Conservation (phyloP, 1,140 invertebrate species). For the Druon quercuslanigerum region DNA sequence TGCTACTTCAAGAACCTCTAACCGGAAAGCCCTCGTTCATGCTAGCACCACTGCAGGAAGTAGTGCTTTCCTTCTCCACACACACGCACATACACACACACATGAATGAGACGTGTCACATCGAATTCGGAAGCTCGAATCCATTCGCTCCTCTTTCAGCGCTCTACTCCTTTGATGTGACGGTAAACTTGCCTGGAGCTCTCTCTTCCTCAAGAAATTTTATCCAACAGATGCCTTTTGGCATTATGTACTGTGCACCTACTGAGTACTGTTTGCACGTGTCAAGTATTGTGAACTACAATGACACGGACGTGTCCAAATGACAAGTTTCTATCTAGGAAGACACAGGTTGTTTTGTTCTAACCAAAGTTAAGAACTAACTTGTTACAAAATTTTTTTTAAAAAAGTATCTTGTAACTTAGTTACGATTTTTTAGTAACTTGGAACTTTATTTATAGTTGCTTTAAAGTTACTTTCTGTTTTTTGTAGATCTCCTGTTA, state of each 20-base stretch:
- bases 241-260: background rate
- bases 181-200: slow-evolving; percentile 26
- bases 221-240: slow-evolving; percentile 1
- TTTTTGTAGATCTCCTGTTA: too few species aligned
- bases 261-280: too few species aligned
- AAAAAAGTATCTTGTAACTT: too few species aligned
- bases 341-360: too few species aligned
- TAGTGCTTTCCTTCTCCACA: background rate
- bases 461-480: too few species aligned
- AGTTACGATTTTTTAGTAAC: too few species aligned
- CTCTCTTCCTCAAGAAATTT: slow-evolving; percentile 19
- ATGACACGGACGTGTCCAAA: too few species aligned
- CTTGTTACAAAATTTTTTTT: too few species aligned
- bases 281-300: too few species aligned
- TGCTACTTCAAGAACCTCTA: slow-evolving; percentile 25
- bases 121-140: slow-evolving; percentile 21
- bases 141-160: slow-evolving; percentile 7
- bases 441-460: too few species aligned
- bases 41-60: slow-evolving; percentile 1
- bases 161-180: slow-evolving; percentile 8
- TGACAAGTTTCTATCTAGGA: too few species aligned
- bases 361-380: too few species aligned
- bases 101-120: background rate
- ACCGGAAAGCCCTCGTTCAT: background rate
- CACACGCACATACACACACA: background rate